Percentiles rank a stretch among this genome's conserved stretches.
These are phyloP conservation scores for Eulemur mongoz DNA, from an alignment of 2,797 vertebrate genomes.

Conservation along the genomic window DNA sequence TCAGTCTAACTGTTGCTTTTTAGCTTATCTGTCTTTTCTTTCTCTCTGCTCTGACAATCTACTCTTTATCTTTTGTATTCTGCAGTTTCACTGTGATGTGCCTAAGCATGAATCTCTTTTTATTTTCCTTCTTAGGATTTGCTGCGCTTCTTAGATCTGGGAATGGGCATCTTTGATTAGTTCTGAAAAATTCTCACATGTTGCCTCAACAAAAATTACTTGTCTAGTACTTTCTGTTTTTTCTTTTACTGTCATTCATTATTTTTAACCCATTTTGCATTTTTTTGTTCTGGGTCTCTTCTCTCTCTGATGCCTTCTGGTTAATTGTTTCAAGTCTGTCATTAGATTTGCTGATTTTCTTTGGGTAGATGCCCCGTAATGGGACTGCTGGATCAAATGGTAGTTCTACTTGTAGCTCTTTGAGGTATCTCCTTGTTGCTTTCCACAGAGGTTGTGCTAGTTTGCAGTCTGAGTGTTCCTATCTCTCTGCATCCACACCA, in stretches of 20 bases:
- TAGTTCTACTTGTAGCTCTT: too few species aligned
- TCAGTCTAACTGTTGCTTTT: not conserved
- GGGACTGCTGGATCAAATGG: too few species aligned
- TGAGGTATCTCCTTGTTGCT: too few species aligned
- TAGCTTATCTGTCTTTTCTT: not conserved
- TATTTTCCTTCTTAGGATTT: not conserved
- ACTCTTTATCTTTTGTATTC: not conserved
- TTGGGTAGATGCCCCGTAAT: too few species aligned
- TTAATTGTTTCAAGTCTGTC: not conserved
- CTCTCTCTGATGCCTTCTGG: not conserved
- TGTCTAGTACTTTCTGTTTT: not conserved
- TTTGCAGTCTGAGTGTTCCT: too few species aligned
- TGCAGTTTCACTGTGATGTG: not conserved
- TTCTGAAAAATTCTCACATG: not conserved
- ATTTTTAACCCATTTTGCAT: not conserved
- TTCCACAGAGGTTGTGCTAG: too few species aligned
- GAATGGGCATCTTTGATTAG: not conserved
- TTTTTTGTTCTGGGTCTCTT: not conserved
- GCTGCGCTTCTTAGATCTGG: not conserved
- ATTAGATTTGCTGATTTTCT: slow-evolving; percentile 22
- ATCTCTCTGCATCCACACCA: too few species aligned
- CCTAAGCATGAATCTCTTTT: not conserved
- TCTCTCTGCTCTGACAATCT: not conserved
- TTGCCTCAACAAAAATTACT: not conserved
- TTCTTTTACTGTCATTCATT: not conserved